Base-by-base conservation (phyloP, 2,797 vertebrate species). In the Chelidonichthys spinosus region DNA sequence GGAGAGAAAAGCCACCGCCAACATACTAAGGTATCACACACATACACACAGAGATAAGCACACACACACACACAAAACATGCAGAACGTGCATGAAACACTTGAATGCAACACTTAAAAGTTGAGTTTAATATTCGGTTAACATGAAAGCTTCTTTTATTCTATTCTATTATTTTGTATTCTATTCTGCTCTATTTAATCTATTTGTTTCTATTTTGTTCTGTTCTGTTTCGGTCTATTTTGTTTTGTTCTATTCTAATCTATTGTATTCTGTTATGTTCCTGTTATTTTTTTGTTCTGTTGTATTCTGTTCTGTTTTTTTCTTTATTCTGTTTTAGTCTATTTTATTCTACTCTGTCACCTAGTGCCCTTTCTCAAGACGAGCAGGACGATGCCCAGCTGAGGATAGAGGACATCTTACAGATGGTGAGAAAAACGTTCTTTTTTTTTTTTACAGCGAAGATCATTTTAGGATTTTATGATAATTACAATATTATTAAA, bases 1-100 rank as follows among this genome's bases (percentile, higher is more conserved):
- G 89, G 98, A 99, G 93, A 96, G 97, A 69, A 99, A 99, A 94
- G 98, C 97, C 76, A 97, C 97, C 2, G 96, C 96, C 11, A 99
- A 99, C 84, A 97, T 99, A 86, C 82, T 99, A 79, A 97, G 95
- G 97, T 97, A 42, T 25, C 54, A 64, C 39, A 52, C 8, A 66
- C 15, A 72, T 10, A 40, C 66, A 44, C 54, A 64, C 43, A 59
- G 7, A 54, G 11, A 71, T 2, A 69, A 2, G 53, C n/a, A 42
- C 35, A 52, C 40, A 40, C 5, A 25, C 25, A 25, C 25, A 25
- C 25, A 25, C n/a, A n/a, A 10, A 11, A 61, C 55, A 65, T 36
- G 25, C 25, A 6, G 10, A 50, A 49, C 2, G 4, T 59, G 11
- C 43, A 5, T 8, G 1, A 65, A 63, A 42, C 59, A 36, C 59